phyloP scores from a whole-genome alignment of 2,888 invertebrate genomes.

The Alviniconcha strummeri region DNA sequence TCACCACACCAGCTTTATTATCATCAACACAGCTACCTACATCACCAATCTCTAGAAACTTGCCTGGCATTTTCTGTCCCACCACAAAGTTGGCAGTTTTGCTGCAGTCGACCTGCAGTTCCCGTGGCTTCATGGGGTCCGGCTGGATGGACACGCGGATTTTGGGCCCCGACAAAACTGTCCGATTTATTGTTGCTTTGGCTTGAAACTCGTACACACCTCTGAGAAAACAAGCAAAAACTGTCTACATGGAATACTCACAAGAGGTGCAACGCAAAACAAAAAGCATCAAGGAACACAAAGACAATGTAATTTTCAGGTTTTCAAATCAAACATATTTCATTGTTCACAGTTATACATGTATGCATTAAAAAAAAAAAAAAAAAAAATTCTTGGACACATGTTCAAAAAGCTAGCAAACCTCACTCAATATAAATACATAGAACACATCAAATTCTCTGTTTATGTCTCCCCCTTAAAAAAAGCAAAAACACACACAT shows the following conservation, averaged over 20 bases:
- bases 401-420: background rate
- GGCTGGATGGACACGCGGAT: slow-evolving; percentile 66
- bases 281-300: too few species aligned
- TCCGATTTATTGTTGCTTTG: slow-evolving; percentile 61
- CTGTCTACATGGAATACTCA: too few species aligned
- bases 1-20: background rate
- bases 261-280: background rate
- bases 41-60: background rate
- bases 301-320: too few species aligned
- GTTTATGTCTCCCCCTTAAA: too few species aligned
- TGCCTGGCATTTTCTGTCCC: slow-evolving; percentile 64
- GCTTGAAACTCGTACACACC: slow-evolving; percentile 70
- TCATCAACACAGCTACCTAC: background rate
- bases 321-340: too few species aligned
- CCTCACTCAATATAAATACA: too few species aligned
- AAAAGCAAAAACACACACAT: too few species aligned
- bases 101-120: slow-evolving; percentile 63
- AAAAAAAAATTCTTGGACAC: background rate
- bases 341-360: too few species aligned
- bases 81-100: slow-evolving; percentile 56
- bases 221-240: slow-evolving; percentile 43
- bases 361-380: background rate
- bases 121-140: slow-evolving; percentile 64
- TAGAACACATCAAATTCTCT: too few species aligned
- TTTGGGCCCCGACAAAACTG: slow-evolving; percentile 62